These are phyloP conservation scores for Xylophagus ater DNA, from an alignment of 2,888 invertebrate species.

Conservation along the genomic window DNA sequence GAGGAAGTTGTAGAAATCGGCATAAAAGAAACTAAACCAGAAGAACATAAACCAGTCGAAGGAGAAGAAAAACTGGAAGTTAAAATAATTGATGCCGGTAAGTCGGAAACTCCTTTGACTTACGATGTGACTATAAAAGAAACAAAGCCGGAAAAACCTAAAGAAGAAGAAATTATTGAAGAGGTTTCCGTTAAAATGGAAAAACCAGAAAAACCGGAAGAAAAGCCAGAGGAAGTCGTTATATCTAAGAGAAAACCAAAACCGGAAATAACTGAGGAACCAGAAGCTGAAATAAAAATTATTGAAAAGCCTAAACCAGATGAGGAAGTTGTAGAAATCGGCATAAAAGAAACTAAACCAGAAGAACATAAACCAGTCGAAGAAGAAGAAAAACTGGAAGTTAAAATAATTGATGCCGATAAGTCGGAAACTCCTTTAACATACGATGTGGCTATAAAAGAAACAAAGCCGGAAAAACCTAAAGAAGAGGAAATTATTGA, in stretches of 20 bases:
- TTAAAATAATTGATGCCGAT: too few relatives aligned
- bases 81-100: neutral
- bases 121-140: constrained; percentile 22
- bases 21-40: constrained; percentile 28
- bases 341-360: constrained; percentile 28
- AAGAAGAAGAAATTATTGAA: constrained; percentile 23
- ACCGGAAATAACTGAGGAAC: constrained; percentile 15
- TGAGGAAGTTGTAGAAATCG: constrained; percentile 20
- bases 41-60: constrained; percentile 24
- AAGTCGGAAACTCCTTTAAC: too few relatives aligned
- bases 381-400: constrained; percentile 20
- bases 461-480: neutral
- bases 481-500: neutral
- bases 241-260: too few relatives aligned
- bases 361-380: constrained; percentile 23
- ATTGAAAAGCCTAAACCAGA: constrained; percentile 15
- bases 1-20: constrained; percentile 19
- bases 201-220: constrained; percentile 20
- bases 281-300: constrained; percentile 24
- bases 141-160: constrained; percentile 26
- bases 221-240: constrained; percentile 24
- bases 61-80: constrained; percentile 19
- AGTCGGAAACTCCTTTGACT: neutral
- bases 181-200: constrained; percentile 24
- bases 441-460: too few relatives aligned